phyloP scores from a whole-genome alignment of 2,888 invertebrate species.

The Drosophila paramelanica region DNA sequence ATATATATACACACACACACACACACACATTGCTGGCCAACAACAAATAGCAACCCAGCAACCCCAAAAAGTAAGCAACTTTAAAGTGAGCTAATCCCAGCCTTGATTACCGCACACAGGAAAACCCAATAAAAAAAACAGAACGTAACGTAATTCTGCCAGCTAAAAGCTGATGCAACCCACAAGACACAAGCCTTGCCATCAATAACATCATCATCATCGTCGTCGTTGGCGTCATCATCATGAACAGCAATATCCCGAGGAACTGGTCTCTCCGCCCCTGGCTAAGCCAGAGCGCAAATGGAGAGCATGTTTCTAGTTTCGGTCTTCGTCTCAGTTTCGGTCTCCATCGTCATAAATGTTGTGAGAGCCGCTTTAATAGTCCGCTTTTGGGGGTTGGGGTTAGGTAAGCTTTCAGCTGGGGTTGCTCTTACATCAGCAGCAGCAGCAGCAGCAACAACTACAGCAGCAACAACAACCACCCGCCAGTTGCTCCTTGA shows the following conservation, averaged over 20 bases:
- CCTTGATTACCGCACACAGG: conserved; percentile 2
- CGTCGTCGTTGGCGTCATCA: neutral
- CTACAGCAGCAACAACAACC: conserved; percentile 36
- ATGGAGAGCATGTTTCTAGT: neutral
- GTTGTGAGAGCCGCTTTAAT: conserved; percentile 6
- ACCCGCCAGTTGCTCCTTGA: conserved; percentile 30
- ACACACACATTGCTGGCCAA: no score
- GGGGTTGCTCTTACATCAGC: conserved; percentile 10
- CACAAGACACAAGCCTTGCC: neutral
- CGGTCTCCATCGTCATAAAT: neutral
- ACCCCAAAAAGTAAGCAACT: conserved; percentile 4
- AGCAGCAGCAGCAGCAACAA: neutral
- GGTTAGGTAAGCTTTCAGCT: conserved; percentile 26
- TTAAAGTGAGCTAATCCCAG: conserved; percentile 1
- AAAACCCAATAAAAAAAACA: neutral
- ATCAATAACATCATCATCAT: neutral
- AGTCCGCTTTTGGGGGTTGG: neutral
- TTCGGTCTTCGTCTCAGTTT: neutral
- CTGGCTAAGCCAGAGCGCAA: neutral
- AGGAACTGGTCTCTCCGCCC: neutral
- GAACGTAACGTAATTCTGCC: no score
- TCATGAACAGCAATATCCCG: neutral
- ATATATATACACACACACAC: neutral
- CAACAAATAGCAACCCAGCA: neutral
- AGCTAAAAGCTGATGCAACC: conserved; percentile 3